Evolutionary conservation across 1,140 invertebrate genomes (phyloP).

Genomic region (Drosophila malerkotliana): DNA sequence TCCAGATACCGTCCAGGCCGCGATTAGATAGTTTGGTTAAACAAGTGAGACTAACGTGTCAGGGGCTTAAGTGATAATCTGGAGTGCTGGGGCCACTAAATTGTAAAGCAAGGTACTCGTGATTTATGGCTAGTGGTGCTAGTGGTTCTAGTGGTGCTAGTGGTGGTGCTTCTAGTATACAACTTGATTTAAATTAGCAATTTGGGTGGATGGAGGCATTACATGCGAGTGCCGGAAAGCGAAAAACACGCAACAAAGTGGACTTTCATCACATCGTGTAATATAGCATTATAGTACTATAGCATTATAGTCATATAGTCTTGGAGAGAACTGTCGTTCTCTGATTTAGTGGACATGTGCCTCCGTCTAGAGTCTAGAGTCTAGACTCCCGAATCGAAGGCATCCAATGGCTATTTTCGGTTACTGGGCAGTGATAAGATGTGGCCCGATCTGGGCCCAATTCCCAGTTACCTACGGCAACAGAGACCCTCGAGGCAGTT

Average conservation of each 20-base stretch:
- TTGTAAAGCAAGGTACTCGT: background rate
- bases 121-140: too few species aligned
- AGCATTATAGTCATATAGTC: too few species aligned
- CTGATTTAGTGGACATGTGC: background rate
- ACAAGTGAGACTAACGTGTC: conserved; percentile 32
- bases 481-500: conserved; percentile 6
- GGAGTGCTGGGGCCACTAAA: too few species aligned
- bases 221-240: too few species aligned
- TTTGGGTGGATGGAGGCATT: background rate
- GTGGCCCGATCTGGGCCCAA: conserved; percentile 3
- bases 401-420: conserved; percentile 18
- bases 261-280: too few species aligned
- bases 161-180: background rate
- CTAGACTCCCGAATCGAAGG: conserved; percentile 14
- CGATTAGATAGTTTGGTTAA: conserved; percentile 48
- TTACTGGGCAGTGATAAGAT: conserved; percentile 62
- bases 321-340: background rate
- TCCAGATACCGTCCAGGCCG: background rate
- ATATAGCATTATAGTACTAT: too few species aligned
- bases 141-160: too few species aligned
- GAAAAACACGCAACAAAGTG: too few species aligned
- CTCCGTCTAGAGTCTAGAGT: conserved; percentile 9
- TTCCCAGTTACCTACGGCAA: conserved; percentile 46
- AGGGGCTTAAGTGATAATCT: conserved; percentile 33
- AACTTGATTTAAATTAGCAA: conserved; percentile 29